Base-by-base conservation (phyloP, 53 echinoderm and acorn worm genomes). In the Holothuria leucospilota region DNA sequence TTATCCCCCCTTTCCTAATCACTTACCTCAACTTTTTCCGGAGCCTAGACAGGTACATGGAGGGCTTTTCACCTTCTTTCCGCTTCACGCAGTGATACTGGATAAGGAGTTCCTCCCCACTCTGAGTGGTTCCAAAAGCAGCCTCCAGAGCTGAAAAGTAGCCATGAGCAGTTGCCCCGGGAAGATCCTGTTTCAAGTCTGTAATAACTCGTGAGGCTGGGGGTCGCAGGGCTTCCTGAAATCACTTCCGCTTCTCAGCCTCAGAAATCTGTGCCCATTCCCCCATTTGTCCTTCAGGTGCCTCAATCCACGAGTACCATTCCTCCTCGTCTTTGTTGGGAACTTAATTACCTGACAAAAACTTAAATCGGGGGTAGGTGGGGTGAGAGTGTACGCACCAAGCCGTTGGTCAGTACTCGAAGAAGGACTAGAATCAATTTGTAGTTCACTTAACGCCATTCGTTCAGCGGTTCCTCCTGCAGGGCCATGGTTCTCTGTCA, bases 221-320 rank as follows among this genome's bases (percentile, higher is more conserved):
- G 20, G 82, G 68, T 39, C 90, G 74, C 13, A 90, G 79, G 1
- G 90, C 88, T 41, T 87, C 90, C 8, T 85, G 51, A 15, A 93
- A 39, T 8, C 93, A 39, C 39, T 84, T 72, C 59, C 84, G 42
- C 63, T 21, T n/a, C n/a, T n/a, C n/a, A n/a, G n/a, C n/a, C n/a
- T n/a, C n/a, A n/a, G n/a, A n/a, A n/a, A n/a, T n/a, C 63, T 25
- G 21, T 46, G 62, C 62, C 68, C 77, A 80, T 39, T 91, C 91
- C 13, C 87, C 84, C 69, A 91, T 65, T 51, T 87, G 91, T 6
- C 87, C 84, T 59, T 87, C 64, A 16, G 74, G 78, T 6, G 75
- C 77, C 4, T 77, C 85, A 12, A 84, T 78, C 91, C 91, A 88
- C 18, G 41, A 25, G 24, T 29, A 20, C 41, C 60, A 91, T 24